Base-by-base conservation (phyloP, 2,888 invertebrate species). In the Sphecodes monilicornis region DNA sequence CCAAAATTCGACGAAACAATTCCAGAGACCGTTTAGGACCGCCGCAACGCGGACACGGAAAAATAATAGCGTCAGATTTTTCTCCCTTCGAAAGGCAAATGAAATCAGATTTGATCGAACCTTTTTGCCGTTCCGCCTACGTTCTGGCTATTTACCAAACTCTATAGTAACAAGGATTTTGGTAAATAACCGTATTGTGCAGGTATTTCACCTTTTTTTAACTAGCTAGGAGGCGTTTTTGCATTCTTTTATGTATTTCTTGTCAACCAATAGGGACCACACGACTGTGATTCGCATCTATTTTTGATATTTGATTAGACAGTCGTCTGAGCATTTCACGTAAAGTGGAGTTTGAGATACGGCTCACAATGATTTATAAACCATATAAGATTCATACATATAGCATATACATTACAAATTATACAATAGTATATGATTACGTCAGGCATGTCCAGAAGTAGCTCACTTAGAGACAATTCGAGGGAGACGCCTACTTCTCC, bases 51-150 rank as follows among this genome's bases (percentile, higher is more conserved):
- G 82, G 41, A 83, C 83, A 78, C 76, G 78, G 76, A 76, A 83
- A 84, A 83, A 83, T 84, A 82, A 78, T 83, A 78, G 84, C 75
- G 71, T 71, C 78, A 66, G 82, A 66, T 72, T 82, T 83, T 72
- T 84, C 75, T 16, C 29, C 66, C 75, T 75, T 83, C 57, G 84
- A 64, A 78, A 75, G 60, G 78, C 76, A 83, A 83, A 76, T 78
- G 75, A 75, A 78, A 83, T 84, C 84, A 78, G 84, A 83, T 84
- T 84, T 78, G 83, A 84, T 84, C 78, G 84, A 84, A 77, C 78
- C 72, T 78, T 76, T 60, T 77, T 41, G 50, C 73, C 82, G 82
- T 81, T 73, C 82, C 70, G 81, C 18, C 69, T 50, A 69, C 69
- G 46, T 68, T 11, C 39, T n/a, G 82, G 84, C 78, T 84, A 83